Conservation (phyloP, 2,113 vertebrate species). For the Ibidorhyncha struthersii region DNA sequence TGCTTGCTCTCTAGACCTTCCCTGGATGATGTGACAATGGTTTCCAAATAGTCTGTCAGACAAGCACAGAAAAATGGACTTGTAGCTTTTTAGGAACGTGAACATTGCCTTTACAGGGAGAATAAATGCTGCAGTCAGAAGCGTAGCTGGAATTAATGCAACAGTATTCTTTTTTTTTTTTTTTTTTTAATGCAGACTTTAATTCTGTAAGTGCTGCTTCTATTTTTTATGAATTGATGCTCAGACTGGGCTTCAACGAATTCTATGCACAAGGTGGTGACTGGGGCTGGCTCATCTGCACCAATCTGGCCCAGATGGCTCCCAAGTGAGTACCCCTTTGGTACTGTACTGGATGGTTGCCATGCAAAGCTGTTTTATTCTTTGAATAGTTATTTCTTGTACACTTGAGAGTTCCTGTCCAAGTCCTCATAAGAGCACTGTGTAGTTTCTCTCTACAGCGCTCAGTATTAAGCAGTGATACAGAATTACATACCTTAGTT, state of each 20-base stretch:
- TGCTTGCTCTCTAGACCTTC: background rate
- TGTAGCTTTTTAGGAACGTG: background rate
- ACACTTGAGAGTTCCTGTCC: background rate
- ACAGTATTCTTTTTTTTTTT: background rate
- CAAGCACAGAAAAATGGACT: background rate
- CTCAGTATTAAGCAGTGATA: background rate
- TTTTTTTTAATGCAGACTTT: slow-evolving; percentile 51
- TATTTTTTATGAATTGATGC: slow-evolving; percentile 80
- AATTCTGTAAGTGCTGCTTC: slow-evolving; percentile 66
- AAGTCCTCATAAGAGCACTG: background rate
- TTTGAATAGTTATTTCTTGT: background rate
- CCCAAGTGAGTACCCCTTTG: slow-evolving; percentile 68
- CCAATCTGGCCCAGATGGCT: slow-evolving; percentile 78
- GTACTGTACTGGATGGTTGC: background rate
- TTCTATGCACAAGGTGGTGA: slow-evolving; percentile 81
- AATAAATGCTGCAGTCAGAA: background rate
- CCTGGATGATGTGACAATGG: background rate
- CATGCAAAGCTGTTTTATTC: background rate
- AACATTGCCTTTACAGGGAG: background rate
- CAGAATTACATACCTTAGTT: background rate
- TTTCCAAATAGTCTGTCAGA: background rate
- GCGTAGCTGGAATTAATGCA: background rate
- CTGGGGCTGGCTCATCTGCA: slow-evolving; percentile 76
- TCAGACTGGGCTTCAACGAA: slow-evolving; percentile 71
- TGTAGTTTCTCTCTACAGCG: background rate